Base-by-base conservation (phyloP, 2,888 invertebrate species). In the Dione juno region DNA sequence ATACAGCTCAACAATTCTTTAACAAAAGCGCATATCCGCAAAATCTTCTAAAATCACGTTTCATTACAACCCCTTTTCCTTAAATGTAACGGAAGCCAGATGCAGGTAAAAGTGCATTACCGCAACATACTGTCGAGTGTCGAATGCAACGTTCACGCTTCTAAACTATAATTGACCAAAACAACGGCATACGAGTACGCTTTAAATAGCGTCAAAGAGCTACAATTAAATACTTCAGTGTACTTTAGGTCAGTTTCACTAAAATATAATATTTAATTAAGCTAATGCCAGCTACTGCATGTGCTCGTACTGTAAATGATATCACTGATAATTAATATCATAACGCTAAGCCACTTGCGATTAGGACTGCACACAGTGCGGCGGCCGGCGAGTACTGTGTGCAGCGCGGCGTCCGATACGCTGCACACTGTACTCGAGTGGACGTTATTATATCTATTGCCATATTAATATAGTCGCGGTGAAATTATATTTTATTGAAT, bases 161-260 rank as follows among this genome's bases (percentile, higher is more conserved):
- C 35, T 16, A 57, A 40, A 57, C 19, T 35, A 58, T 66, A 66
- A 66, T 66, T 58, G 48, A 66, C 45, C 57, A 40, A 48, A 58
- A 58, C 58, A 69, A 54, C 69, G 57, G 68, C 64, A 68, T 65
- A 57, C 68, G 68, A 61, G 43, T 45, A 57, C 68, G 65, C 66
- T 53, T 45, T 66, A 28, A 66, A 48, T 61, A 48, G 65, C 54
- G 61, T 59, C 66, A 66, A 66, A 72, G 66, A 40, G 72, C 71
- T 37, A 43, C 68, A 66, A 65, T 70, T 52, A 66, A 65, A 66
- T 40, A 57, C 48, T 66, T 48, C 14, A 19, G 21, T 16, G 19
- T 41, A 28, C 53, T 52, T 41, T 66, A 53, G 41, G 41, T 61
- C 13, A 40, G 59, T 45, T 67, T 53, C 50, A 53, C 59, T 59